Evolutionary conservation across 2,113 vertebrate species (phyloP).

Genomic region (Gobius niger): DNA sequence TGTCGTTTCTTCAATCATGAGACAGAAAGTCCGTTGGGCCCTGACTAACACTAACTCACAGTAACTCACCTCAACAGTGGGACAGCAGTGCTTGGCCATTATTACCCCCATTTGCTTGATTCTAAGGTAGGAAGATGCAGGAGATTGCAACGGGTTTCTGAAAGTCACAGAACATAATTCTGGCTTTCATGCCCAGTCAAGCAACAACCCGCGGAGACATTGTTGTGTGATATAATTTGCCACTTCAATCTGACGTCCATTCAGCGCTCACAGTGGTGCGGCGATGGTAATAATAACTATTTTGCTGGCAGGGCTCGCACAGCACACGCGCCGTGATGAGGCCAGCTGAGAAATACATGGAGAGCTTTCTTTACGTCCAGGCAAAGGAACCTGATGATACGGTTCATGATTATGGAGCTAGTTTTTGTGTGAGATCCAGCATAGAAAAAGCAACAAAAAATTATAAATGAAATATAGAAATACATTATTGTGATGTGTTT

Average conservation of each 20-base stretch:
- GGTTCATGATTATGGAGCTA: conserved; percentile 50
- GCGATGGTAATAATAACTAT: conserved; percentile 39
- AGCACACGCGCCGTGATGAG: conserved; percentile 66
- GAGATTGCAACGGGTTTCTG: conserved; percentile 12
- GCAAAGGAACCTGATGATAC: conserved; percentile 56
- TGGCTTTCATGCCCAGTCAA: neutral
- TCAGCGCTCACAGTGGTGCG: conserved; percentile 52
- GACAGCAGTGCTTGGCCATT: too few relatives aligned
- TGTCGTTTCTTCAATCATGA: too few relatives aligned
- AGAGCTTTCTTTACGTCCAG: conserved; percentile 33
- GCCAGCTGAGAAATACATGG: conserved; percentile 47
- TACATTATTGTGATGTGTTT: neutral
- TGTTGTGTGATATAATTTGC: conserved; percentile 31
- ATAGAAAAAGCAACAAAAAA: too few relatives aligned
- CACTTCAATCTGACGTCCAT: conserved; percentile 58
- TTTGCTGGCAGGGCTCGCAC: conserved; percentile 24
- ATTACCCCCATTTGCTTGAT: neutral
- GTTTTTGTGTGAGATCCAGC: conserved; percentile 20
- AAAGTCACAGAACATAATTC: neutral
- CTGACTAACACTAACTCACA: too few relatives aligned
- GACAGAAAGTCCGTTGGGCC: too few relatives aligned
- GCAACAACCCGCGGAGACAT: conserved; percentile 13
- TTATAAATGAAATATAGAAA: too few relatives aligned
- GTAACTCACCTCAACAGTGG: too few relatives aligned
- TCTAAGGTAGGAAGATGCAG: neutral